phyloP scores from a whole-genome alignment of 1,140 invertebrate genomes.

The Leptopilina boulardi region DNA sequence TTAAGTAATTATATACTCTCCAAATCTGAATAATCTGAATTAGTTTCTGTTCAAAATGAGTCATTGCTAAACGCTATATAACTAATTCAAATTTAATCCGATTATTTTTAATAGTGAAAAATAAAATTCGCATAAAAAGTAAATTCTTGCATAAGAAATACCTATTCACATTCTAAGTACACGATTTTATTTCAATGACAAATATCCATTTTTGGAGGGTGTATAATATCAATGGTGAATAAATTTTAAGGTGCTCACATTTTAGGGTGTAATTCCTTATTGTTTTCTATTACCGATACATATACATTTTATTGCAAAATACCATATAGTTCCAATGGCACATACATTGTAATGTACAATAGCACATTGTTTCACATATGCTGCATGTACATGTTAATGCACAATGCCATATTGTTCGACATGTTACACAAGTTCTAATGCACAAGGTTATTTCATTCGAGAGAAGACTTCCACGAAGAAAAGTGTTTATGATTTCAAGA shows the following conservation, averaged over 20 bases:
- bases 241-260: not conserved
- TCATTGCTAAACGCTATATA: too few relatives aligned
- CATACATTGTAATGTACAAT: not conserved
- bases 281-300: too few relatives aligned
- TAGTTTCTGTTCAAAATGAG: too few relatives aligned
- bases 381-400: not conserved
- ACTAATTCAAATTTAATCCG: too few relatives aligned
- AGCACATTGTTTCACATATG: not conserved
- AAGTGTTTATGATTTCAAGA: slow-evolving; percentile 14
- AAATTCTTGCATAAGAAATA: too few relatives aligned
- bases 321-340: not conserved
- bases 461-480: not conserved
- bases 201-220: not conserved
- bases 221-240: not conserved
- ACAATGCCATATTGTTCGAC: slow-evolving; percentile 1
- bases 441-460: not conserved
- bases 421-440: slow-evolving; percentile 1
- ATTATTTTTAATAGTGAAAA: too few relatives aligned
- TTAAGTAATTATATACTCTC: too few relatives aligned
- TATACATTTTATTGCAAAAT: not conserved
- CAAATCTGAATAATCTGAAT: too few relatives aligned
- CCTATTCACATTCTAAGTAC: too few relatives aligned
- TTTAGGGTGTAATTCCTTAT: not conserved
- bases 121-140: too few relatives aligned
- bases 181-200: too few relatives aligned